Evolutionary conservation across 1,140 invertebrate species (phyloP), one percentile per base, ranked within the genome.

Genomic region (Anastrepha obliqua): DNA sequence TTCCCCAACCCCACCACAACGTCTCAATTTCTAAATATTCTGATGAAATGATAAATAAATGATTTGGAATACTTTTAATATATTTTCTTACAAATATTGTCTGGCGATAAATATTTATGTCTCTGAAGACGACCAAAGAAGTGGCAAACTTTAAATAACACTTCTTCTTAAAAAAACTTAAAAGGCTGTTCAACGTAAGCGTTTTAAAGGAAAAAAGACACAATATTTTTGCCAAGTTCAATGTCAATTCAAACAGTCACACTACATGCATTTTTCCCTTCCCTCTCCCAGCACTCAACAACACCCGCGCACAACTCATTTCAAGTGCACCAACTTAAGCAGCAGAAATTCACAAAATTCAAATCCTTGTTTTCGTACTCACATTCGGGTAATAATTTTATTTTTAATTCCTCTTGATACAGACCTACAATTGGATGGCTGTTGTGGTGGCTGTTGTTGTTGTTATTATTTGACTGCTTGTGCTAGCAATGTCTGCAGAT

Each of bases 371-470:
- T 65, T 86, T 86, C 17, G 58, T 88, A 88, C 9, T 78, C 51
- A 47, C 39, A 86, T 78, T 70, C 64, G 87, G 29, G 39, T 78
- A 59, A 70, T 87, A 70, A 87, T 87, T 74, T 87, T 74, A 78
- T 87, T 88, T 62, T 85, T 88, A 88, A 86, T 86, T 88, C 67
- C 85, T 78, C 15, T 47, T 58, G 29, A 47, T 85, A 59, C 58
- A 87, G 74, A 81, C 42, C 58, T 81, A 81, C 87, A 78, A 74
- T 47, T 87, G 58, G 70, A 85, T 81, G 70, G 51, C 55, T 59
- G 42, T 20, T 78, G 51, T 17, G 51, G n/a, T 44, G 39, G 15
- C 44, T 55, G 47, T 9, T 81, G 47, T 8, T 81, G n/a, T 62
- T 62, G n/a, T 62, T 62, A 20, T 29, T n/a, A 17, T 55, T 55